Base-by-base conservation (phyloP, 2,888 invertebrate genomes). In the Poecilobothrus nobilitatus region DNA sequence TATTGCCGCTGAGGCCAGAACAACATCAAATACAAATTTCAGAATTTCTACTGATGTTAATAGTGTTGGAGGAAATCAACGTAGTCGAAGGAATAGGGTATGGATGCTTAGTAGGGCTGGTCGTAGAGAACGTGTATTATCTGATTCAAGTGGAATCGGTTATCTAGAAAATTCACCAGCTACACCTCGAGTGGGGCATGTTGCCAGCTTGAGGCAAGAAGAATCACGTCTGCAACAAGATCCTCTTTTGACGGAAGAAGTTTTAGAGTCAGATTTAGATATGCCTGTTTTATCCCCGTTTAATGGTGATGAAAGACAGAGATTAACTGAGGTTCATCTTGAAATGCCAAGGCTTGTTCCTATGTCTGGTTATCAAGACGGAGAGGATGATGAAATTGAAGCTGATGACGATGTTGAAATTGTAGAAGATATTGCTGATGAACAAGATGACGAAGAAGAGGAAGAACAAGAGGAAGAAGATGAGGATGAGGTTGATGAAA, bases 391-490 rank as follows among this genome's bases (percentile, higher is more conserved):
- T 12, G 72, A 71, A 20, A 72, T 75, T 65, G 71, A 74, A 21
- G 71, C 71, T 27, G 69, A 73, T 21, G 67, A 70, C 27, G 70
- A 69, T 21, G 72, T 68, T n/a, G 73, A 72, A 7, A 70, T 68
- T 37, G 70, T 68, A 18, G 73, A 72, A 18, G 67, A 68, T 10
- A 72, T 70, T 67, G 70, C 70, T 18, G 74, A 74, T 62, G 71
- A 71, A 10, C 72, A 72, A 8, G 68, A 72, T 2, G 66, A 70
- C 37, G 73, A 73, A 18, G 71, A 71, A 20, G 72, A 73, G 7
- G 73, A 74, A 6, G 72, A 74, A 7, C 69, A 72, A 33, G 72
- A 72, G 10, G 71, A 71, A 20, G 71, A 72, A 61, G 70, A 72
- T 18, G 69, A 70, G 22, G 67, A 70, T 15, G 70, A 71, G 18